Conservation (phyloP, 2,113 vertebrate genomes). For the Calonectris borealis region DNA sequence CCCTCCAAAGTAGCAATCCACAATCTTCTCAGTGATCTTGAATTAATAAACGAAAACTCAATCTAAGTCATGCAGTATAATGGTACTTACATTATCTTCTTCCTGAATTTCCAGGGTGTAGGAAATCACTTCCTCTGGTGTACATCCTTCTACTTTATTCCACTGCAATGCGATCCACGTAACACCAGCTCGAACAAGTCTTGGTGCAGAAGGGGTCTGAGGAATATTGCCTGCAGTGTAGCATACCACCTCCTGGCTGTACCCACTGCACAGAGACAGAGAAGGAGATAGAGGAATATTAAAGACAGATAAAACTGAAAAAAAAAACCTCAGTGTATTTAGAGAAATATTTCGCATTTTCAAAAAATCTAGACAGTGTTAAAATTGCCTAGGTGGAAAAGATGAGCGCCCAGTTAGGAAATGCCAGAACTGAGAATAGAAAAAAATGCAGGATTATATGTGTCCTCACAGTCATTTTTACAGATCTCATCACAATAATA, state of each 20-base stretch:
- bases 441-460: background rate
- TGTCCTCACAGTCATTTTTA: background rate
- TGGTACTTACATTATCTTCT: slow-evolving; percentile 85
- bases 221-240: slow-evolving; percentile 93
- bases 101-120: slow-evolving; percentile 98
- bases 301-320: background rate
- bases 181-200: slow-evolving; percentile 88
- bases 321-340: background rate
- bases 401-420: background rate
- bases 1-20: background rate
- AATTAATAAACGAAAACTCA: background rate
- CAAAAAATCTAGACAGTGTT: background rate
- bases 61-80: background rate
- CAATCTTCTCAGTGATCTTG: background rate
- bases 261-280: slow-evolving; percentile 77
- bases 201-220: slow-evolving; percentile 88
- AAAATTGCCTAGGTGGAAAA: background rate
- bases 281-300: background rate
- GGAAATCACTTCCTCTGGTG: slow-evolving; percentile 87
- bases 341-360: background rate
- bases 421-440: background rate
- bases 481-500: background rate
- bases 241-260: slow-evolving; percentile 93
- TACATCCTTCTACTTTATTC: slow-evolving; percentile 89
- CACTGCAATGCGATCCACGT: slow-evolving; percentile 95